Evolutionary conservation across 2,797 vertebrate species (phyloP).

Genomic region (Enteromius viviparus): DNA sequence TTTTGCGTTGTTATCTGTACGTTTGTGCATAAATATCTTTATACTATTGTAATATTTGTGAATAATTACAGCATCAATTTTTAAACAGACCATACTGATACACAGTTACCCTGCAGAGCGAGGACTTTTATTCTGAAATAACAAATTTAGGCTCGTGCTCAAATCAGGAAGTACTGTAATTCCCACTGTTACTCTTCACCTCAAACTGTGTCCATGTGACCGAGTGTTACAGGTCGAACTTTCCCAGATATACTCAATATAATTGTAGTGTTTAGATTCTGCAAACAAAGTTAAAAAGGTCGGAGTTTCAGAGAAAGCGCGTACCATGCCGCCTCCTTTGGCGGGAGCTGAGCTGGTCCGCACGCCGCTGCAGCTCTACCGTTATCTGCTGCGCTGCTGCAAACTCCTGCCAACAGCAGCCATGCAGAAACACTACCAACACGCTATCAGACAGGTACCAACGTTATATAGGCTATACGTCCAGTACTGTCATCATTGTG

Average conservation of each 20-base stretch:
- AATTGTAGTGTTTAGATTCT: neutral
- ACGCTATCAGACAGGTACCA: conserved; percentile 75
- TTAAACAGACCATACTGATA: neutral
- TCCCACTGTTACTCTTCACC: neutral
- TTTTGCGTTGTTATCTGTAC: neutral
- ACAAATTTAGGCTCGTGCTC: neutral
- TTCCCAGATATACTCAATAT: neutral
- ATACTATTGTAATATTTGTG: neutral
- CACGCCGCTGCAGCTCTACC: conserved; percentile 75
- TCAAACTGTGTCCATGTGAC: neutral
- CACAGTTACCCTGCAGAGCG: neutral
- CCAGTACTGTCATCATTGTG: neutral
- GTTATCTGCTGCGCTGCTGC: conserved; percentile 77
- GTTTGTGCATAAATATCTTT: neutral
- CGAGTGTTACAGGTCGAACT: neutral
- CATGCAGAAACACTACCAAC: conserved; percentile 75
- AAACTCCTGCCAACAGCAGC: conserved; percentile 65
- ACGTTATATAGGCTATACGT: neutral
- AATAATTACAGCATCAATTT: neutral
- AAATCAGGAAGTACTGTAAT: conserved; percentile 14
- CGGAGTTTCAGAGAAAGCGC: neutral
- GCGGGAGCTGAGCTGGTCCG: conserved; percentile 69
- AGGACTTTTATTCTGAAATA: conserved; percentile 41
- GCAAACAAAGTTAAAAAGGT: neutral
- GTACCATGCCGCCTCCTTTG: conserved; percentile 53